Conservation (phyloP, 1,140 invertebrate genomes). For the Chrysoperla carnea region DNA sequence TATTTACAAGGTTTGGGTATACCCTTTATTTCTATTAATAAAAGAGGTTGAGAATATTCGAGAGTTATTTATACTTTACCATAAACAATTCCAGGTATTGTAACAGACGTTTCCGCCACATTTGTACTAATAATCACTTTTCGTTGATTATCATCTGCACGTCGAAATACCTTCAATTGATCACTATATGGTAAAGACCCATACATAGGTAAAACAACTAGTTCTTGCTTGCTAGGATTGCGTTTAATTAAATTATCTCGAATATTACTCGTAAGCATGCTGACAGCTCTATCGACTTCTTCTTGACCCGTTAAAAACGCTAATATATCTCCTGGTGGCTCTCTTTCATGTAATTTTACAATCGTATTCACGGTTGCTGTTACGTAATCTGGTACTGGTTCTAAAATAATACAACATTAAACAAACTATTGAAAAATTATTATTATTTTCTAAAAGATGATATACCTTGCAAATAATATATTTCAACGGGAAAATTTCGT, state of each 20-base stretch:
- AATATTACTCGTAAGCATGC: constrained; percentile 46
- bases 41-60: too few species aligned
- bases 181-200: constrained; percentile 69
- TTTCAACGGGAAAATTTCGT: constrained; percentile 69
- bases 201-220: constrained; percentile 81
- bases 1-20: too few species aligned
- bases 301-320: constrained; percentile 91
- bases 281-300: constrained; percentile 63
- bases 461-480: constrained; percentile 62
- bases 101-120: constrained; percentile 91
- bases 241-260: constrained; percentile 25
- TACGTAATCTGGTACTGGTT: constrained; percentile 83
- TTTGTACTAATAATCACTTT: constrained; percentile 95
- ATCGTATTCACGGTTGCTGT: constrained; percentile 71
- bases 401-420: constrained; percentile 21
- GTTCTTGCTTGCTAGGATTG: constrained; percentile 21
- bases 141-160: constrained; percentile 48
- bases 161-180: constrained; percentile 79
- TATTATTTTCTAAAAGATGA: not conserved
- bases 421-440: not conserved
- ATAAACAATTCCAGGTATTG: constrained; percentile 72
- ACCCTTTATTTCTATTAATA: too few species aligned
- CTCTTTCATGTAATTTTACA: constrained; percentile 73
- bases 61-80: too few species aligned
- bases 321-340: constrained; percentile 73